A percentile compares a stretch with the other conserved stretches of the same genome.
phyloP scores from a whole-genome alignment of 2,888 invertebrate genomes.

The Cerastis rubricosa region DNA sequence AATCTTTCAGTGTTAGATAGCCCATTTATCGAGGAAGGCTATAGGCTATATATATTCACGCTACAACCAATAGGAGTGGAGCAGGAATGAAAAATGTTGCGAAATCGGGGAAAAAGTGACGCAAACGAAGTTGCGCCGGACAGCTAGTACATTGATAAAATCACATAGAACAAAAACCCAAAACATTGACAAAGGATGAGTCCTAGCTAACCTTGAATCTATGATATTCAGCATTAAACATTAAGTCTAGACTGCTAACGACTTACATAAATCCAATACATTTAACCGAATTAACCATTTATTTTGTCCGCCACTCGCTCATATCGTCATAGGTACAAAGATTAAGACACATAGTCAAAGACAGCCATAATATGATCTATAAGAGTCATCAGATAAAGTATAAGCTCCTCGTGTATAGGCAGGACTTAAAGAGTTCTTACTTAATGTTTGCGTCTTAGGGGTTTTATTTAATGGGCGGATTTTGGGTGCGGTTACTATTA shows the following conservation, averaged over 20 bases:
- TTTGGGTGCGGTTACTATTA: slow-evolving; percentile 13
- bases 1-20: too few relatives aligned
- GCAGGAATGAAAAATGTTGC: too few relatives aligned
- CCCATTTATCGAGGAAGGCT: too few relatives aligned
- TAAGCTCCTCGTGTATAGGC: slow-evolving; percentile 59
- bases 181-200: neutral
- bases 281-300: slow-evolving; percentile 7
- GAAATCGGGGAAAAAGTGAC: too few relatives aligned
- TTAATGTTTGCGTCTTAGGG: slow-evolving; percentile 52
- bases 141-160: too few relatives aligned
- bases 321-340: slow-evolving; percentile 61
- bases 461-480: slow-evolving; percentile 7
- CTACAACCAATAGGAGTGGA: too few relatives aligned
- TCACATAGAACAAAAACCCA: neutral
- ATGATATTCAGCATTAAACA: neutral
- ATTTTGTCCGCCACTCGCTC: slow-evolving; percentile 56
- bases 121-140: too few relatives aligned
- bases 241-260: slow-evolving; percentile 5
- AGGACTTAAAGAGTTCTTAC: slow-evolving; percentile 64
- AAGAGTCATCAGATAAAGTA: slow-evolving; percentile 70
- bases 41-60: too few relatives aligned
- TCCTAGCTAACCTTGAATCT: neutral
- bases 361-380: slow-evolving; percentile 70
- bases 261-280: slow-evolving; percentile 18
- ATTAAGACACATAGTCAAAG: slow-evolving; percentile 69